Base-by-base conservation (phyloP, 2,797 vertebrate genomes). In the Alcedo atthis region DNA sequence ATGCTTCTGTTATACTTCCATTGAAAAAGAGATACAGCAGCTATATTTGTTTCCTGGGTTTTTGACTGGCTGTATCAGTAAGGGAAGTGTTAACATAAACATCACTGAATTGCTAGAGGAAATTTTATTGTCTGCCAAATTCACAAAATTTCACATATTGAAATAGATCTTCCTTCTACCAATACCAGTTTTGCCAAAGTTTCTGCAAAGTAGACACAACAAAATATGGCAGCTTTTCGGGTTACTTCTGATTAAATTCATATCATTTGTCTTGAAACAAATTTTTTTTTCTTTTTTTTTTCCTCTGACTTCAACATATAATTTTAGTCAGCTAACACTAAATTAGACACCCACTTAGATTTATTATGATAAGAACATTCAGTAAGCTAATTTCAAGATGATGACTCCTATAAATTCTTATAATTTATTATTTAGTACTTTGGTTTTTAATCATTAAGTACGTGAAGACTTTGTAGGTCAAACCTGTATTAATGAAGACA, bases 361-460 rank as follows among this genome's bases (percentile, higher is more conserved):
- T 98, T 98, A 98, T 98, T 98, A 98, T 98, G 97, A 98, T 98
- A 98, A 98, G 98, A 98, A 98, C 98, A 98, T 98, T 98, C 97
- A 97, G 97, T 97, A 97, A 98, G 97, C 97, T 98, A 98, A 98
- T 98, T 98, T 98, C 97, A 98, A 98, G 97, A 98, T 97, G 97
- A 98, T 97, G 97, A 98, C 98, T 98, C 97, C 98, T 98, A 98
- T 98, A 98, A 98, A 98, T 98, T 98, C 97, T 97, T 97, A 98
- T 98, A 98, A 98, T 98, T 98, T 98, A 98, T 98, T 98, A 98
- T 98, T 98, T 98, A 97, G 97, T 93, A 97, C 98, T 98, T 98
- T 97, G 97, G 98, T 97, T 98, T 98, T 98, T 98, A 98, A 98
- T 98, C 98, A 98, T 97, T 98, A 97, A 98, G 98, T 98, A 98